Conservation (phyloP, 2,888 invertebrate species). For the Cataglyphis livida region DNA sequence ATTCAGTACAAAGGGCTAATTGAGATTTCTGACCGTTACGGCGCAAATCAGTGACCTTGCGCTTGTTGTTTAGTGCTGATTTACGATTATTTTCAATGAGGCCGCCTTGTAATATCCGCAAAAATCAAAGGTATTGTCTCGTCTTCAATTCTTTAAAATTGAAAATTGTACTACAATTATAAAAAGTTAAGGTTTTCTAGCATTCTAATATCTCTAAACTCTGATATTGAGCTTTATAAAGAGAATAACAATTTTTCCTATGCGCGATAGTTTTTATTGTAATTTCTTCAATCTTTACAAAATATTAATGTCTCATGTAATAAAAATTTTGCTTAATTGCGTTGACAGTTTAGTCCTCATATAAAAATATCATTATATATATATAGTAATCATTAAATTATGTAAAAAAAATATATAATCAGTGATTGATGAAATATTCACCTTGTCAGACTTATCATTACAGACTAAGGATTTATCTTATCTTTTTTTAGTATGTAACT, state of each 20-base stretch:
- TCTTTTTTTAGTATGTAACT: background rate
- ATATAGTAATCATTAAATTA: background rate
- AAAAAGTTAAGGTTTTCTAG: background rate
- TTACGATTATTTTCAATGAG: conserved; percentile 70
- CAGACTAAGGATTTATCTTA: background rate
- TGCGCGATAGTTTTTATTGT: background rate
- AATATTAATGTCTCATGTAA: background rate
- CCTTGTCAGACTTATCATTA: background rate
- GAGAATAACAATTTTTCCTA: background rate
- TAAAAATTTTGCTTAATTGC: background rate
- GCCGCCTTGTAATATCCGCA: background rate
- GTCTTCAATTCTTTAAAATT: background rate
- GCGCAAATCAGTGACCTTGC: conserved; percentile 64
- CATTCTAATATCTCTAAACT: background rate
- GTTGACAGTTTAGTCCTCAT: background rate
- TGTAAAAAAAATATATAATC: background rate
- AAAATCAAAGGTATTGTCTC: background rate
- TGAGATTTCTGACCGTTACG: conserved; percentile 70
- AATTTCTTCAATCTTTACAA: background rate
- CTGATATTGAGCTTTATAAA: background rate
- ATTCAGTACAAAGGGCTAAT: conserved; percentile 71
- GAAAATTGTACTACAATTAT: background rate
- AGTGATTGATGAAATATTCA: background rate
- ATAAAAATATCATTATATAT: background rate
- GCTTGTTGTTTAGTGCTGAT: conserved; percentile 71